Evolutionary conservation across 2,888 invertebrate genomes (phyloP).

Genomic region (Platycheirus rosarum): DNA sequence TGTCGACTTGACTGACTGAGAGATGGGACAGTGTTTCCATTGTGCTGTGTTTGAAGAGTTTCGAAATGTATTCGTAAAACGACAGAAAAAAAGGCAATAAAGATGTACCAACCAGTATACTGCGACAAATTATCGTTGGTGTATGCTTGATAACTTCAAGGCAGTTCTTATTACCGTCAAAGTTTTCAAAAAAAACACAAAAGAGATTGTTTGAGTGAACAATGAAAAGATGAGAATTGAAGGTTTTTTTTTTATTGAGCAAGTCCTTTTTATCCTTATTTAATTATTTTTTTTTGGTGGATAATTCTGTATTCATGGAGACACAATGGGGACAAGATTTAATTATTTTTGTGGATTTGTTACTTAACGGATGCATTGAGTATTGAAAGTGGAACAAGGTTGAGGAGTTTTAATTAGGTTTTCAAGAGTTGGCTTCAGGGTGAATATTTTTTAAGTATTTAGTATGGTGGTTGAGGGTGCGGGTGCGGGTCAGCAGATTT

Average conservation of each 20-base stretch:
- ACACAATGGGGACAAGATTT: conserved; percentile 41
- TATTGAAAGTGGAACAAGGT: conserved; percentile 3
- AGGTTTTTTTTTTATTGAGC: background rate
- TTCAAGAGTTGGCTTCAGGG: conserved; percentile 29
- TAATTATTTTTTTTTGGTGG: conserved; percentile 1
- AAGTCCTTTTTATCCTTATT: background rate
- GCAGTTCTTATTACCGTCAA: conserved; percentile 19
- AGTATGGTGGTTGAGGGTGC: conserved; percentile 9
- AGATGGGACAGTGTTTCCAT: conserved; percentile 20
- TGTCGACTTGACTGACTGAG: conserved; percentile 37
- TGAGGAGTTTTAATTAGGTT: conserved; percentile 56
- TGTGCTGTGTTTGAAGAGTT: background rate
- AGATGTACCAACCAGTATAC: conserved; percentile 28
- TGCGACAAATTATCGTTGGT: conserved; percentile 63
- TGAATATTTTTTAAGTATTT: conserved; percentile 7
- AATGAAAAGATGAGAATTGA: conserved; percentile 30
- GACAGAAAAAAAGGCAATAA: conserved; percentile 47
- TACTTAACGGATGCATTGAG: conserved; percentile 33
- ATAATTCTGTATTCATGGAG: conserved; percentile 13
- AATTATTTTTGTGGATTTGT: conserved; percentile 49
- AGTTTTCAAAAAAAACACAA: conserved; percentile 22
- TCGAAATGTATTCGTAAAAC: conserved; percentile 16
- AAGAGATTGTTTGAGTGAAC: conserved; percentile 5
- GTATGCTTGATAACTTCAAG: conserved; percentile 21
- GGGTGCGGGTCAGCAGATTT: conserved; percentile 1